Percentiles rank a stretch among this genome's conserved stretches.
These are phyloP conservation scores for Parnassius mnemosyne DNA, from an alignment of 2,888 invertebrate genomes.

Conservation along the genomic window DNA sequence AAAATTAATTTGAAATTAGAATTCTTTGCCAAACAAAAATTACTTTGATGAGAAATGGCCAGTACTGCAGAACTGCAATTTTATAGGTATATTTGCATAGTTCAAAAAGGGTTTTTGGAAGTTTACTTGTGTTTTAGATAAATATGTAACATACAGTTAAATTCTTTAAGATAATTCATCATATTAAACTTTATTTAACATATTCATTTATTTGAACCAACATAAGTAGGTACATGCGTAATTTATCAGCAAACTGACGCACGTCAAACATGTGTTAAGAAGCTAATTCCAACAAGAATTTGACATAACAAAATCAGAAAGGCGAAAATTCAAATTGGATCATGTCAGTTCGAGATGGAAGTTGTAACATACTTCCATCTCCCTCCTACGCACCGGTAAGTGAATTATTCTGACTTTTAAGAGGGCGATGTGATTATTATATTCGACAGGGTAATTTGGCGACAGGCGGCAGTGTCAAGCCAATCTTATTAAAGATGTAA, in stretches of 20 bases:
- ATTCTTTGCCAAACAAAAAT: too few species aligned
- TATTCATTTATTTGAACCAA: background rate
- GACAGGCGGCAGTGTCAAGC: conserved; percentile 60
- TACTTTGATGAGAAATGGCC: too few species aligned
- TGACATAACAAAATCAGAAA: conserved; percentile 69
- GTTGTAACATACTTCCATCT: conserved; percentile 41
- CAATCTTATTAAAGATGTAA: conserved; percentile 77
- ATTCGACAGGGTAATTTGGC: conserved; percentile 73
- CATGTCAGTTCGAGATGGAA: conserved; percentile 48
- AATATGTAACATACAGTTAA: too few species aligned
- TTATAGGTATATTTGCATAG: too few species aligned
- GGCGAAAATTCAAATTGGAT: conserved; percentile 69
- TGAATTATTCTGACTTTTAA: conserved; percentile 44
- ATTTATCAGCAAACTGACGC: conserved; percentile 36
- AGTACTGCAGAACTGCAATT: too few species aligned
- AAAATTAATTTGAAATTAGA: too few species aligned
- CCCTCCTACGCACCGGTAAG: conserved; percentile 37
- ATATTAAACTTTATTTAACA: background rate
- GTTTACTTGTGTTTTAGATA: too few species aligned
- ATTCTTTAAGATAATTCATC: too few species aligned
- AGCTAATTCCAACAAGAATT: conserved; percentile 54
- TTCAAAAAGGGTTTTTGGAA: too few species aligned
- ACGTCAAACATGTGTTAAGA: conserved; percentile 37
- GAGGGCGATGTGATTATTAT: conserved; percentile 58
- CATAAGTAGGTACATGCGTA: conserved; percentile 4